Percentiles rank a stretch among this genome's conserved stretches.
These are phyloP conservation scores for Hypsibius dujardini DNA, from an alignment of 1,140 invertebrate genomes.

Conservation along the genomic window DNA sequence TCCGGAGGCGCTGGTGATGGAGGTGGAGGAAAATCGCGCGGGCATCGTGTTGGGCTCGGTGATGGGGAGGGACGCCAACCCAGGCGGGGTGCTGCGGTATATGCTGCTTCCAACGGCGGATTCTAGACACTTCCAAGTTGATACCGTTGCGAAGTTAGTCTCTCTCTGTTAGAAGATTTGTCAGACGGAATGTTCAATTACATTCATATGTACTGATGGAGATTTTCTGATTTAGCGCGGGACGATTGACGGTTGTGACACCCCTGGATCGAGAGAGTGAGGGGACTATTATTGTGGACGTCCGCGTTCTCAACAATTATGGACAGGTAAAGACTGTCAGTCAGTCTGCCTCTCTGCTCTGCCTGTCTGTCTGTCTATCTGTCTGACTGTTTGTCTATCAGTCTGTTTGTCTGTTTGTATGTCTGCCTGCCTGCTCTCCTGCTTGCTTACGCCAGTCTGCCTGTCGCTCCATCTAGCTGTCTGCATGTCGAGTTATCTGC, in stretches of 20 bases:
- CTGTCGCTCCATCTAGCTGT: too few relatives aligned
- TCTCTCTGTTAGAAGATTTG: background rate
- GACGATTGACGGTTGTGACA: background rate
- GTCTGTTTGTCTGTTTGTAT: too few relatives aligned
- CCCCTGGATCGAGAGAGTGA: background rate
- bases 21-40: background rate
- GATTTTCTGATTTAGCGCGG: background rate
- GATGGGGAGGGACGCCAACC: background rate
- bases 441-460: too few relatives aligned
- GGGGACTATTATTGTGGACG: background rate
- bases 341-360: too few relatives aligned
- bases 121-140: background rate
- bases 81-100: background rate
- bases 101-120: background rate
- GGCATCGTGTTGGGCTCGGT: background rate
- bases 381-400: too few relatives aligned
- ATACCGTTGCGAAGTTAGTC: slow-evolving; percentile 2
- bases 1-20: background rate
- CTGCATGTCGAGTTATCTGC: background rate
- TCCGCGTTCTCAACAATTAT: background rate
- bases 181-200: too few relatives aligned
- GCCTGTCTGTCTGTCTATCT: too few relatives aligned
- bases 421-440: too few relatives aligned
- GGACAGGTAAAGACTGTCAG: background rate
- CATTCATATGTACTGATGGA: background rate